A percentile compares a stretch with the other conserved stretches of the same genome.
Conservation (phyloP, 2,113 vertebrate species). For the Fulica atra region DNA sequence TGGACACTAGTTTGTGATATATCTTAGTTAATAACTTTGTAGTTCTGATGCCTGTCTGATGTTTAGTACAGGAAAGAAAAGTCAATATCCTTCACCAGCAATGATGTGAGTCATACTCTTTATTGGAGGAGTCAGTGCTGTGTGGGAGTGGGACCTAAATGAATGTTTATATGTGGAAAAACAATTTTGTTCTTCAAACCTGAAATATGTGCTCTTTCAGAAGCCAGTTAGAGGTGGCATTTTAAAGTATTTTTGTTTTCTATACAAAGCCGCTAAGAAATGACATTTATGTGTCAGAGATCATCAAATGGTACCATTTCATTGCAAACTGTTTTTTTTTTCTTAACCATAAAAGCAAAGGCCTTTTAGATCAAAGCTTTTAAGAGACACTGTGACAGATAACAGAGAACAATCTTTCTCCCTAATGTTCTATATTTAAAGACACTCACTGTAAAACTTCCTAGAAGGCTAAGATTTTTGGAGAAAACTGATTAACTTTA, state of each 20-base stretch:
- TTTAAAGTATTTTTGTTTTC: conserved; percentile 52
- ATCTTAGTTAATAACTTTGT: conserved; percentile 17
- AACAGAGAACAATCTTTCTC: neutral
- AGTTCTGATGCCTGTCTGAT: neutral
- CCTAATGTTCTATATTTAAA: neutral
- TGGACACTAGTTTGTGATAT: neutral
- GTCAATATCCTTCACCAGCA: conserved; percentile 26
- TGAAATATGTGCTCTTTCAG: conserved; percentile 40
- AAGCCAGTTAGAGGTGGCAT: neutral
- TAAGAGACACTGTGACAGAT: conserved; percentile 1
- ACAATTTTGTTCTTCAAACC: conserved; percentile 47
- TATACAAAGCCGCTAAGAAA: neutral
- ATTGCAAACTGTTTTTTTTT: neutral
- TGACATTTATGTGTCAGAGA: conserved; percentile 22
- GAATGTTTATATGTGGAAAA: conserved; percentile 42
- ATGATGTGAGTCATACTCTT: conserved; percentile 11
- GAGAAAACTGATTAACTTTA: neutral
- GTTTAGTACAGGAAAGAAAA: conserved; percentile 23
- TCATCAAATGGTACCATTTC: conserved; percentile 35
- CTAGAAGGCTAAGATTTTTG: neutral
- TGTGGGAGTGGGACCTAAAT: conserved; percentile 30
- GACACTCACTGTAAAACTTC: neutral
- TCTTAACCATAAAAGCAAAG: conserved; percentile 28
- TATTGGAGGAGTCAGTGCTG: conserved; percentile 6
- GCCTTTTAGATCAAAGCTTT: conserved; percentile 48